A percentile compares a stretch with the other conserved stretches of the same genome.
These are phyloP conservation scores for Oreochromis tanganicae DNA, from an alignment of 2,113 vertebrate genomes.

Conservation along the genomic window DNA sequence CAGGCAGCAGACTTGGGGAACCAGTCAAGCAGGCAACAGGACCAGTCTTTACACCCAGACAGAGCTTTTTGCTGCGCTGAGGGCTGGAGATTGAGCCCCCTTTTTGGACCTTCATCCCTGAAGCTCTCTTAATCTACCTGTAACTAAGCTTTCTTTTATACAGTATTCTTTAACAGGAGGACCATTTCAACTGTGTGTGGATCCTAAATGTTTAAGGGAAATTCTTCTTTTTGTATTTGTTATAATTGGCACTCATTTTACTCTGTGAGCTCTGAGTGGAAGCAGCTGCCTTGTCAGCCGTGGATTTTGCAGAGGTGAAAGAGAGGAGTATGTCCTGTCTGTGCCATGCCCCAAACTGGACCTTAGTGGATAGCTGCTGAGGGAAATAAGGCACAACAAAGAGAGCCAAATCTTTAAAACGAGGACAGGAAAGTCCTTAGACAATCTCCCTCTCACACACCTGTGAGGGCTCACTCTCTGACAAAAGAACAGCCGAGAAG, in stretches of 20 bases:
- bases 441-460: background rate
- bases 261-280: conserved; percentile 7
- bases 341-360: conserved; percentile 25
- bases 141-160: conserved; percentile 17
- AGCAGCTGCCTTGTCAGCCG: background rate
- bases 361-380: conserved; percentile 19
- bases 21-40: conserved; percentile 25
- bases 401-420: background rate
- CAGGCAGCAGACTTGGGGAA: background rate
- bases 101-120: conserved; percentile 8
- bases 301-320: background rate
- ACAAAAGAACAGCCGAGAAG: background rate
- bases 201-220: background rate
- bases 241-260: conserved; percentile 1
- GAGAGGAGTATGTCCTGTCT: background rate
- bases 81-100: conserved; percentile 9
- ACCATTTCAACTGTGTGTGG: background rate
- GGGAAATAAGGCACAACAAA: conserved; percentile 20
- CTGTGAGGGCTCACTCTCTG: conserved; percentile 21
- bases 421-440: background rate
- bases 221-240: background rate
- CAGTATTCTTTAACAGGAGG: background rate
- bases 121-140: background rate
- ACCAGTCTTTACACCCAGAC: conserved; percentile 14
- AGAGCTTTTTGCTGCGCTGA: conserved; percentile 1